These are phyloP conservation scores for Volucella bombylans DNA, from an alignment of 2,888 invertebrate species.

Conservation along the genomic window DNA sequence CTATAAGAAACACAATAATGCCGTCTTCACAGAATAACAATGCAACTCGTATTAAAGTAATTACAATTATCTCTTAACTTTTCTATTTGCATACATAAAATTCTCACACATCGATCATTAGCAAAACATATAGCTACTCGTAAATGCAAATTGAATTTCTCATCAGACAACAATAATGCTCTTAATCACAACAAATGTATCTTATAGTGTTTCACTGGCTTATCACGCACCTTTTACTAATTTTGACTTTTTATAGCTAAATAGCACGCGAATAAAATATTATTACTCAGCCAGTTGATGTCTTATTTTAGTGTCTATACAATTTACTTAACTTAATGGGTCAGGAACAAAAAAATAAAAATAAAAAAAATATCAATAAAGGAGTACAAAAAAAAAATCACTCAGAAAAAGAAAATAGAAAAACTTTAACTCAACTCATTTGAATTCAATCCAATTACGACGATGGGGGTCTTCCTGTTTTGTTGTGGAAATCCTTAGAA, in stretches of 20 bases:
- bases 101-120: constrained; percentile 55
- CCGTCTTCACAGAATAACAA: constrained; percentile 43
- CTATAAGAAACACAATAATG: constrained; percentile 9
- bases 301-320: constrained; percentile 54
- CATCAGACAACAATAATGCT: constrained; percentile 44
- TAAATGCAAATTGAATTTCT: constrained; percentile 57
- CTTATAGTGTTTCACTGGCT: constrained; percentile 59
- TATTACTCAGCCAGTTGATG: constrained; percentile 45
- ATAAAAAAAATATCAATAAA: background rate
- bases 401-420: background rate
- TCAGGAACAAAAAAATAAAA: constrained; percentile 40
- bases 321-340: constrained; percentile 57
- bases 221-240: constrained; percentile 53
- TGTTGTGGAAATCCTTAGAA: constrained; percentile 42
- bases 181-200: constrained; percentile 67
- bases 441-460: constrained; percentile 63
- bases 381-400: background rate
- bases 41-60: constrained; percentile 38
- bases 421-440: constrained; percentile 29
- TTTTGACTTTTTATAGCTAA: constrained; percentile 46
- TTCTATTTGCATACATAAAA: background rate
- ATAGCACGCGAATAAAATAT: constrained; percentile 64
- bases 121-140: constrained; percentile 10
- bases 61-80: background rate
- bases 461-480: constrained; percentile 29